Conservation (phyloP, 1,140 invertebrate genomes). For the Marisa cornuarietis region DNA sequence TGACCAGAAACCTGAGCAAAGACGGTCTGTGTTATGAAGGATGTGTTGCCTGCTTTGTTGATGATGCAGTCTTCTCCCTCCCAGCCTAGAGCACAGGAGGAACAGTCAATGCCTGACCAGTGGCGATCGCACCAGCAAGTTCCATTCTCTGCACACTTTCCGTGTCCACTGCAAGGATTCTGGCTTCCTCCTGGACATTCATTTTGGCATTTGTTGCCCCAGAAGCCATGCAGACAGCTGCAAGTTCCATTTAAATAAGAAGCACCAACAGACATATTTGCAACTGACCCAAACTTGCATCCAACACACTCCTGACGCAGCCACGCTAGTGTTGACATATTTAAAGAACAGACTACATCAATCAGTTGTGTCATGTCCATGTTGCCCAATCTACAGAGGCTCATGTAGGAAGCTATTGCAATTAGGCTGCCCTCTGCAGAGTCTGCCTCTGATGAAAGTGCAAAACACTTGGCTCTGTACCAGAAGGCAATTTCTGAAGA, state of each 20-base stretch:
- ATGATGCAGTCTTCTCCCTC: constrained; percentile 38
- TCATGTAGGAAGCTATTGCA: constrained; percentile 33
- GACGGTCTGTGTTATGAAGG: constrained; percentile 6
- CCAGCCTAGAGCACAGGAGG: constrained; percentile 34
- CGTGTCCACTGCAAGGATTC: constrained; percentile 37
- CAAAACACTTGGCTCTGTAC: constrained; percentile 29
- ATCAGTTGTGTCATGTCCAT: constrained; percentile 8
- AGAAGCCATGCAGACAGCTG: constrained; percentile 38
- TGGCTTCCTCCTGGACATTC: constrained; percentile 35
- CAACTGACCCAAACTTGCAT: constrained; percentile 35
- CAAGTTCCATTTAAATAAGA: constrained; percentile 24
- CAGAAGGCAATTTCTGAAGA: constrained; percentile 12
- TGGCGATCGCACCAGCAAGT: constrained; percentile 38
- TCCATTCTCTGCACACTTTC: constrained; percentile 35
- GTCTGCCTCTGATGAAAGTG: constrained; percentile 13
- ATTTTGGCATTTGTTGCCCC: constrained; percentile 33
- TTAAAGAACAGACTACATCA: constrained; percentile 22
- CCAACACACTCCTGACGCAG: constrained; percentile 30
- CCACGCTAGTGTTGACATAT: constrained; percentile 30
- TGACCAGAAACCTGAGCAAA: constrained; percentile 28
- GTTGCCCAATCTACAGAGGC: constrained; percentile 24
- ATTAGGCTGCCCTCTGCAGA: constrained; percentile 22
- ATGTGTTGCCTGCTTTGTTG: constrained; percentile 13
- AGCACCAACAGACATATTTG: not conserved
- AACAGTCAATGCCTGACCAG: constrained; percentile 39